Evolutionary conservation across 2,797 vertebrate genomes (phyloP), one percentile per base, ranked within the genome.

Genomic region (Mus caroli): DNA sequence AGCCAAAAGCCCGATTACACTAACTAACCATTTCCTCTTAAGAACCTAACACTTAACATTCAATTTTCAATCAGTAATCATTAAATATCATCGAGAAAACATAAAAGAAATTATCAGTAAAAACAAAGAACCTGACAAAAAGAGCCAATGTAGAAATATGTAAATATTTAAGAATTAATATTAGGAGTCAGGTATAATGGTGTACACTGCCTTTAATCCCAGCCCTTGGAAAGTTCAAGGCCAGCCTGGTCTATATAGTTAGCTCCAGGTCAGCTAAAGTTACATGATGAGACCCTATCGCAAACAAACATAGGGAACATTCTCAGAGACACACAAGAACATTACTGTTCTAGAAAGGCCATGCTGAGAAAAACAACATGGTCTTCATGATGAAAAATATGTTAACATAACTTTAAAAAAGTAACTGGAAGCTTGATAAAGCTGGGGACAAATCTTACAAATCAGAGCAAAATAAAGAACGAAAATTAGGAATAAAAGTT

Each of bases 301-400:
- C 26, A 85, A 85, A 85, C 17, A 67, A 84, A 67, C 28, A 22
- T 20, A 85, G 50, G 31, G 3, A 50, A 50, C 13, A n/a, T 50
- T 50, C 43, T 50, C 43, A n/a, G 60, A 67, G 60, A 67, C 43
- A 85, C 11, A 67, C 11, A 67, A 64, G 28, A 85, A 43, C 28
- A 84, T 24, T 19, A 34, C 19, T 34, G 19, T 34, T 24, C 19
- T 34, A 67, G 62, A 85, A 67, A 11, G 11, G 50, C 6, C n/a
- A n/a, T 40, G 8, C 0, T 43, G 12, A 64, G 15, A 54, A 88
- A 89, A 93, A 71, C 6, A 91, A 52, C 2, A 80, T 84, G 22
- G 54, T 80, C 9, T 85, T 92, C 76, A 56, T 89, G 40, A 92
- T 77, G 76, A 78, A 94, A 91, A 71, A 80, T 69, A 62, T 34